Base-by-base conservation (phyloP, 2,113 vertebrate genomes). In the Aphelocoma coerulescens region DNA sequence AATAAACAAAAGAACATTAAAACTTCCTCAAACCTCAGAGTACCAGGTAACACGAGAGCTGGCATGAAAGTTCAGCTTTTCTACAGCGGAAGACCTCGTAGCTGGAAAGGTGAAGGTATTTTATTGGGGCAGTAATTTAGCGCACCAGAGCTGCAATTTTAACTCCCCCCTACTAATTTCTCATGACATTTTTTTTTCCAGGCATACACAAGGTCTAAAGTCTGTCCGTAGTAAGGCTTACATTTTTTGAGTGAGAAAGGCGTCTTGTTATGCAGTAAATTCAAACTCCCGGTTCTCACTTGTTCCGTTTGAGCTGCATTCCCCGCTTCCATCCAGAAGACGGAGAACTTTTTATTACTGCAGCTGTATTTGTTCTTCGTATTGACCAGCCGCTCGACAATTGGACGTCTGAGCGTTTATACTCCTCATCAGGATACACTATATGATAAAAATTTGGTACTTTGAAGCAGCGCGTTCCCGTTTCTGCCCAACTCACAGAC, bases 371-470 rank as follows among this genome's bases (percentile, higher is more conserved):
- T 3, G 57, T 7, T 33, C 7, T 1, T 62, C 33, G 21, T 9
- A 46, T 2, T 2, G 61, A 57, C 30, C 2, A 41, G 67, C 39
- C 46, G 3, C 37, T 20, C 5, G 3, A 55, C 66, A 39, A 2
- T 6, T 4, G 2, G 5, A 23, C 1, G 4, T 1, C 74, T 3
- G 16, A 55, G 35, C 13, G 2, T 24, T 49, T 6, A 2, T 3
- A 20, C 1, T 32, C 28, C 8, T 59, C 39, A 24, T 4, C 32
- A 13, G 62, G 7, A 27, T 24, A 49, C 37, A 5, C 26, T 8
- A 8, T 0, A 6, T 0, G 51, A 48, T 3, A n/a, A 37, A 28
- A 39, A 51, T 1, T 0, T 0, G 26, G 44, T 1, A 27, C 35
- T 26, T 12, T 1, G 33, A 44, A 51, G 73, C 44, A 6, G 24